A percentile compares a stretch with the other conserved stretches of the same genome.
Evolutionary conservation across 2,797 vertebrate genomes (phyloP).

Genomic region (Rachycentron canadum): DNA sequence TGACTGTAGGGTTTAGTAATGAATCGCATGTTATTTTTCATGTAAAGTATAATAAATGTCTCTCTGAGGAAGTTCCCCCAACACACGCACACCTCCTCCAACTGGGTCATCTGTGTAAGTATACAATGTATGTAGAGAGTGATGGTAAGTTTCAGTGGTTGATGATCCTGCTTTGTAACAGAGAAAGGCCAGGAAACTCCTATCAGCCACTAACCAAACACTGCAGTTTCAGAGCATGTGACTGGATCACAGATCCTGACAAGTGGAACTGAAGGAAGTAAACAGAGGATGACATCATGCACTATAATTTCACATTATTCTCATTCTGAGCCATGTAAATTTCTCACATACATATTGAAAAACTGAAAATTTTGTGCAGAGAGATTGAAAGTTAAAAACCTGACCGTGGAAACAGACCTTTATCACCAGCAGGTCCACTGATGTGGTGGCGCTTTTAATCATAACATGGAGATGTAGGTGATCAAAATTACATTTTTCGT

Average conservation of each 20-base stretch:
- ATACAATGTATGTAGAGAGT: neutral
- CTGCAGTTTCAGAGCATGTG: constrained; percentile 53
- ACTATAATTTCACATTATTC: constrained; percentile 2
- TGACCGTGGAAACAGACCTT: neutral
- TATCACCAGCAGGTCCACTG: no score
- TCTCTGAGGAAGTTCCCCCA: constrained; percentile 27
- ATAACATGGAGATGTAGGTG: neutral
- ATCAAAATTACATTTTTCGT: neutral
- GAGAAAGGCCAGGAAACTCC: constrained; percentile 76
- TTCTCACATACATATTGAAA: constrained; percentile 1
- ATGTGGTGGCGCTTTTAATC: neutral
- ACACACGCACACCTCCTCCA: neutral
- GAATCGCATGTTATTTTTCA: constrained; percentile 21
- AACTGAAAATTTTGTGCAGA: neutral
- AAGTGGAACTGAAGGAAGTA: neutral
- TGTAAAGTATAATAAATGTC: neutral
- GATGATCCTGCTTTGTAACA: neutral
- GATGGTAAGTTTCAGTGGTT: constrained; percentile 37
- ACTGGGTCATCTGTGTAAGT: neutral
- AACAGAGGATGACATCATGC: constrained; percentile 11
- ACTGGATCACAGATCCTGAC: neutral
- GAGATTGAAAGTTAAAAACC: neutral
- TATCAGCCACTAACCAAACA: constrained; percentile 20
- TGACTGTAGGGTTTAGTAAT: constrained; percentile 32
- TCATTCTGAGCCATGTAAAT: neutral